A percentile compares a stretch with the other conserved stretches of the same genome.
Conservation (phyloP, 2,113 vertebrate genomes). For the Phyllostomus hastatus region DNA sequence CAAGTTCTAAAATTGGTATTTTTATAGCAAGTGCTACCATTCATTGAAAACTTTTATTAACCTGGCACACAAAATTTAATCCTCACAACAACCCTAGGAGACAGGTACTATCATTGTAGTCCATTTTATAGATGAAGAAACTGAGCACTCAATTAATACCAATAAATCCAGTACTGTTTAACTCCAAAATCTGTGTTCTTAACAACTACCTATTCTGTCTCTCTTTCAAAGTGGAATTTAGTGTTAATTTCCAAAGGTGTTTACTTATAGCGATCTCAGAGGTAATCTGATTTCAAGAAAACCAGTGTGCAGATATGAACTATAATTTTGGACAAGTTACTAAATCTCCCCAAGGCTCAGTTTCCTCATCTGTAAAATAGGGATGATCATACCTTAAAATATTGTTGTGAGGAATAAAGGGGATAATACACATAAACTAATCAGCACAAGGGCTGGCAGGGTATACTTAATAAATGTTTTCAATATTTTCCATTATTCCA, state of each 20-base stretch:
- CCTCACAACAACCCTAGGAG: background rate
- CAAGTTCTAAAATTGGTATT: constrained; percentile 7
- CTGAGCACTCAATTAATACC: background rate
- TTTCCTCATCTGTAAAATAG: background rate
- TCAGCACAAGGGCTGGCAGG: background rate
- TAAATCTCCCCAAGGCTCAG: background rate
- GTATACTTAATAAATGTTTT: background rate
- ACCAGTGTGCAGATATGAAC: background rate
- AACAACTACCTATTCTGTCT: background rate
- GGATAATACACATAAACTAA: background rate
- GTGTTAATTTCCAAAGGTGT: background rate
- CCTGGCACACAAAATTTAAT: background rate
- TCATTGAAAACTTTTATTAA: background rate
- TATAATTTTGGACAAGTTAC: background rate
- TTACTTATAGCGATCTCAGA: background rate
- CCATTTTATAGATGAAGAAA: background rate
- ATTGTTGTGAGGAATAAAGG: background rate
- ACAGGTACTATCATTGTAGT: background rate
- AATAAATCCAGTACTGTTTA: background rate
- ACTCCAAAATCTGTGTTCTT: constrained; percentile 22
- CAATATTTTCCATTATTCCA: background rate
- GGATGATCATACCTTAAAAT: background rate
- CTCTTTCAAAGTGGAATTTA: background rate
- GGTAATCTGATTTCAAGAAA: background rate
- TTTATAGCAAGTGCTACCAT: constrained; percentile 1